A percentile compares a stretch with the other conserved stretches of the same genome.
These are phyloP conservation scores for Caenorhabditis macrosperma DNA, from an alignment of 2,888 invertebrate species.

Conservation along the genomic window DNA sequence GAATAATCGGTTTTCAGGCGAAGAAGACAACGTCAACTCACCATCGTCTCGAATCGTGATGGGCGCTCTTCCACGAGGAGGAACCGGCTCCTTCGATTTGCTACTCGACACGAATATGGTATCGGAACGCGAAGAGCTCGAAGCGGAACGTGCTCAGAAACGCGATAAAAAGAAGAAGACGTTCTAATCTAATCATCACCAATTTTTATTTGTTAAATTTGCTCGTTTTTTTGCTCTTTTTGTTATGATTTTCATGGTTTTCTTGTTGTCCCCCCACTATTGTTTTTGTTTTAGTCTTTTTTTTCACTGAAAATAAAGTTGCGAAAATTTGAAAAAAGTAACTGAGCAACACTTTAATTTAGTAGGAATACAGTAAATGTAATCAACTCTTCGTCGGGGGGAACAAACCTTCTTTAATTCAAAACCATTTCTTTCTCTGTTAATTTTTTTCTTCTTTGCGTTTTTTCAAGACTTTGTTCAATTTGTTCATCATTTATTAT, in stretches of 20 bases:
- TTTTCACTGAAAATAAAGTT: neutral
- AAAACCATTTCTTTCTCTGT: constrained; percentile 26
- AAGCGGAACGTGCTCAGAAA: constrained; percentile 13
- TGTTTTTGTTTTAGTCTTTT: neutral
- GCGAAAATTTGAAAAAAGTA: neutral
- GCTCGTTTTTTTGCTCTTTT: constrained; percentile 9
- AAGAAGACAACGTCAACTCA: constrained; percentile 74
- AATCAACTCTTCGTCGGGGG: too few species aligned
- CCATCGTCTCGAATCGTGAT: constrained; percentile 78
- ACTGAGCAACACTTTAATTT: neutral
- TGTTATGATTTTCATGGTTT: constrained; percentile 8
- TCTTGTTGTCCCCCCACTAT: neutral
- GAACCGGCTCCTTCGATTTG: constrained; percentile 79
- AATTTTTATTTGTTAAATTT: constrained; percentile 24
- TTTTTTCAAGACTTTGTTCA: neutral
- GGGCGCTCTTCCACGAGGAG: constrained; percentile 75
- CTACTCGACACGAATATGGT: constrained; percentile 50
- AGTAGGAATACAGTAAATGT: too few species aligned
- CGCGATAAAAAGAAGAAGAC: constrained; percentile 1
- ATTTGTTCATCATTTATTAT: constrained; percentile 38
- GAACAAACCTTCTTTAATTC: too few species aligned
- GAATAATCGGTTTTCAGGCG: constrained; percentile 72
- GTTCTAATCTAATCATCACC: neutral
- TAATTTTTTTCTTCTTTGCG: too few species aligned
- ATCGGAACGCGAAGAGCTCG: constrained; percentile 51